phyloP scores from a whole-genome alignment of 2,113 vertebrate species.

The Caloenas nicobarica region DNA sequence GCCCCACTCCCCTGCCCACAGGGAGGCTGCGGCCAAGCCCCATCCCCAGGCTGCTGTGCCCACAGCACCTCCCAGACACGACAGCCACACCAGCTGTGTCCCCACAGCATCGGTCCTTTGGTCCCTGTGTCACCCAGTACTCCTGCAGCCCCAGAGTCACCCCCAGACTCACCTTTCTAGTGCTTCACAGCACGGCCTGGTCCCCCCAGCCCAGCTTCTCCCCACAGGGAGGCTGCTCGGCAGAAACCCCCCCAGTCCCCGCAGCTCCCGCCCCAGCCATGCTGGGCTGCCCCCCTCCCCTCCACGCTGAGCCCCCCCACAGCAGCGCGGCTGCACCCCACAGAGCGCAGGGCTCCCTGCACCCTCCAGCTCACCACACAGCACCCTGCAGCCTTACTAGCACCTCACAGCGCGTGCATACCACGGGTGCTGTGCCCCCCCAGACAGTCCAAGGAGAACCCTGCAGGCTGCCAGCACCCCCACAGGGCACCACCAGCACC shows the following conservation, averaged over 20 bases:
- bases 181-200: fast-evolving
- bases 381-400: not conserved
- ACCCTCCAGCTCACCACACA: not conserved
- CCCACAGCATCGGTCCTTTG: not conserved
- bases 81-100: fast-evolving
- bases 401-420: not conserved
- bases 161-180: not conserved
- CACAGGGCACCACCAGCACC: not conserved
- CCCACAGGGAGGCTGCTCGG: not conserved
- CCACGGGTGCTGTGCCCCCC: too few species aligned
- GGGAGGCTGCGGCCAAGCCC: fast-evolving
- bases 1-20: not conserved
- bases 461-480: too few species aligned
- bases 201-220: fast-evolving
- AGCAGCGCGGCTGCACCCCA: not conserved
- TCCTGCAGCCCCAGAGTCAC: not conserved
- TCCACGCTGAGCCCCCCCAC: not conserved
- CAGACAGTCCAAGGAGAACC: too few species aligned
- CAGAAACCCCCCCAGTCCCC: not conserved
- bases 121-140: not conserved
- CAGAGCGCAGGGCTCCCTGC: not conserved
- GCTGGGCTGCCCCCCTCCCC: too few species aligned
- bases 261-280: fast-evolving
- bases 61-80: fast-evolving
- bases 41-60: not conserved